These are phyloP conservation scores for Lipophrys pholis DNA, from an alignment of 2,113 vertebrate genomes.

Conservation along the genomic window DNA sequence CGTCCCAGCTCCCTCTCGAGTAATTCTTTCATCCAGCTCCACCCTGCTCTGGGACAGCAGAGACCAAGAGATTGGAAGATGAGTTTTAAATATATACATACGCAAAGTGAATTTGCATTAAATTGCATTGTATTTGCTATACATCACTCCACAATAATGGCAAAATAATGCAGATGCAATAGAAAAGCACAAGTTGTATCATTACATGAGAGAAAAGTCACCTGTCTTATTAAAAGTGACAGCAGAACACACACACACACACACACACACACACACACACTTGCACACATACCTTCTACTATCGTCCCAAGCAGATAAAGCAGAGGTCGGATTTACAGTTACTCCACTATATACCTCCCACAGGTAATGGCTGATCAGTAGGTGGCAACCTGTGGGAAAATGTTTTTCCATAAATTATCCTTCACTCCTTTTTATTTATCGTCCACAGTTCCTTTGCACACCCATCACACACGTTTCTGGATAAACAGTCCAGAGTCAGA, in stretches of 20 bases:
- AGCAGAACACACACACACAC: neutral
- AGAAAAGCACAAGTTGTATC: neutral
- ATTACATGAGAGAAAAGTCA: neutral
- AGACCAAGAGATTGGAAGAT: conserved; percentile 6
- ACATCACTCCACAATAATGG: neutral
- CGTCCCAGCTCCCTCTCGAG: conserved; percentile 38
- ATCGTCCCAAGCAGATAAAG: conserved; percentile 7
- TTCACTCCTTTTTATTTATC: conserved; percentile 30
- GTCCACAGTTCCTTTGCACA: conserved; percentile 17
- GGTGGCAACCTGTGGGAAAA: conserved; percentile 42
- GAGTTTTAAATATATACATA: neutral
- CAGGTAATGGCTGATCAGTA: conserved; percentile 25
- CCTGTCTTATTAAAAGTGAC: neutral
- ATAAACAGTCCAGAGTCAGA: conserved; percentile 6
- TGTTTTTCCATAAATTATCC: conserved; percentile 23
- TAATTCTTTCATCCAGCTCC: conserved; percentile 33
- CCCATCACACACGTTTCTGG: conserved; percentile 22
- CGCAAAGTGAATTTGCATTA: neutral
- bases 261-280: neutral
- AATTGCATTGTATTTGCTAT: neutral
- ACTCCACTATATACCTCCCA: conserved; percentile 21
- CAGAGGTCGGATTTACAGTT: conserved; percentile 16
- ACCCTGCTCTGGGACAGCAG: conserved; percentile 43
- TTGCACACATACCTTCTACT: neutral
- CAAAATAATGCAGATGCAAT: neutral